Evolutionary conservation across 1,140 invertebrate genomes (phyloP), one percentile per base, ranked within the genome.

Genomic region (Manduca sexta): DNA sequence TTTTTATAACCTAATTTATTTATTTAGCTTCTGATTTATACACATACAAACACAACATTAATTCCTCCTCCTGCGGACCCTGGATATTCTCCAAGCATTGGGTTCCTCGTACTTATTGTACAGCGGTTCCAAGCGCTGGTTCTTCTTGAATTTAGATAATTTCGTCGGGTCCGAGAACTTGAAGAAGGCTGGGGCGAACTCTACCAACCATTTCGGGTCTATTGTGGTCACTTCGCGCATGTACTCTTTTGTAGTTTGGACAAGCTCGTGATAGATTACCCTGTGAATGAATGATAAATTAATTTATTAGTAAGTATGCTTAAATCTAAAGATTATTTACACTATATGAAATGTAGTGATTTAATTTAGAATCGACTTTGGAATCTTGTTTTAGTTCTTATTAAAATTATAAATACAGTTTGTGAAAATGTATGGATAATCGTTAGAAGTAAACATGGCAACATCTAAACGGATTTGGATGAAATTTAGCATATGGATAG

Each of bases 91-190:
- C 98, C 98, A 99, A 0, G 97, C 93, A 84, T 99, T 99, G 0
- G 98, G 95, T 83, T 99, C 98, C 84, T 99, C 98, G 74, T 99
- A 99, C 88, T 99, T 99, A 81, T 99, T 99, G 80, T 98, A 98
- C 0, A 99, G 86, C 0, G 98, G 98, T 77, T 99, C 98, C 21
- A 99, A 89, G 59, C 97, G 90, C 88, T 99, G 97, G 87, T 99
- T 99, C 84, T 99, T 99, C 90, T 99, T 99, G 76, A 99, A 98
- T 79, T 99, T 99, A 72, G 97, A 98, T 0, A 99, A 89, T 84
- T 98, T 99, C 0, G 98, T 99, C 4, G 97, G 97, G 84, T 99
- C 98, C n/a, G 95, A 97, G 84, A 99, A 98, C 83, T 97, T 97
- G 87, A 99, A 99, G 88, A 99, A 99, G 2, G 98, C 97, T 0